Conservation (phyloP, 2,797 vertebrate species). For the Babyrousa celebensis region DNA sequence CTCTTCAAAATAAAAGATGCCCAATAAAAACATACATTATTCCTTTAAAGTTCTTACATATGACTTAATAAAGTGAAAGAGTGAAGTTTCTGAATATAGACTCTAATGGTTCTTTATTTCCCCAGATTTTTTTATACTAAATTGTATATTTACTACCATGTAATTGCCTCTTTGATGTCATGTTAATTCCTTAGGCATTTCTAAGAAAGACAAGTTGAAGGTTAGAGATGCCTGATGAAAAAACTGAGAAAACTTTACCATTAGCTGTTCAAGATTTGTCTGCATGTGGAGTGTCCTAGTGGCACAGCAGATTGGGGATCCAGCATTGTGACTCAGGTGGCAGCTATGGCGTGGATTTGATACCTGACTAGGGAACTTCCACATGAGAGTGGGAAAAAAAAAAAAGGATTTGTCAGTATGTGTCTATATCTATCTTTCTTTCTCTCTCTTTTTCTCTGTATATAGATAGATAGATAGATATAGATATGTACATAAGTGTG, state of each 20-base stretch:
- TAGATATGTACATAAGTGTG: no score
- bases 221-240: not conserved
- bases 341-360: no score
- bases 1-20: constrained; percentile 41
- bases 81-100: not conserved
- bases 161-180: not conserved
- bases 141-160: not conserved
- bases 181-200: constrained; percentile 36
- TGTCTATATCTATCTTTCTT: no score
- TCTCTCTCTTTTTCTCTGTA: not conserved
- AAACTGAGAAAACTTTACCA: constrained; percentile 3
- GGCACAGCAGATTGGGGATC: no score
- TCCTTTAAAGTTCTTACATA: not conserved
- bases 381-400: no score
- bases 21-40: constrained; percentile 27
- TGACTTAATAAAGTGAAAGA: constrained; percentile 10
- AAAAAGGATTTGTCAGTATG: no score
- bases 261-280: constrained; percentile 20
- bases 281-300: not conserved
- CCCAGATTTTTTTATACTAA: constrained; percentile 47
- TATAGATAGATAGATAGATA: not conserved
- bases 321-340: no score
- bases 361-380: no score
- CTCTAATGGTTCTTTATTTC: constrained; percentile 24
- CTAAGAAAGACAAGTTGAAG: constrained; percentile 45